phyloP scores from a whole-genome alignment of 2,797 vertebrate genomes.

The Lateolabrax maculatus region DNA sequence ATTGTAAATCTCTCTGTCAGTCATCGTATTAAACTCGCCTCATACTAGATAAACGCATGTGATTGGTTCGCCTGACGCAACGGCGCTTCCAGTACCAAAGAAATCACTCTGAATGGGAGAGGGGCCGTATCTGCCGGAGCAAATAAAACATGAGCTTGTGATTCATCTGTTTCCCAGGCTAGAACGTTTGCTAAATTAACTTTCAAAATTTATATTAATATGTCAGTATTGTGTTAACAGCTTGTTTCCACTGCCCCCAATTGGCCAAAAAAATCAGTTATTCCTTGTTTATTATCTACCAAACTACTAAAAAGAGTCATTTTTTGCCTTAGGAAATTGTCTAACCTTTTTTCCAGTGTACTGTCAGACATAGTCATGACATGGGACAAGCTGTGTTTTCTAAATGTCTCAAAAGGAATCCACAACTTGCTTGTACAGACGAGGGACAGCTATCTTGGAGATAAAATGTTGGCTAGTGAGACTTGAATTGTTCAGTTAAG shows the following conservation, averaged over 20 bases:
- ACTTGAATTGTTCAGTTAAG: neutral
- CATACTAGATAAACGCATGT: no score
- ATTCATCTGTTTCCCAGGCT: neutral
- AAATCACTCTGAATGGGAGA: no score
- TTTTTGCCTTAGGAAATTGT: neutral
- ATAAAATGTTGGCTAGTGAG: neutral
- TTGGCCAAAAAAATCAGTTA: neutral
- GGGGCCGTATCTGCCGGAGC: no score
- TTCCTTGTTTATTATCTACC: neutral
- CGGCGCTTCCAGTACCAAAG: no score
- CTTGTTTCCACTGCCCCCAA: neutral
- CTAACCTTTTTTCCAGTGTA: neutral
- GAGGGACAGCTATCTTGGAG: neutral
- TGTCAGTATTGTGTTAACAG: no score
- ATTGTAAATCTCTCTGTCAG: no score
- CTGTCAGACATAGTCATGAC: neutral
- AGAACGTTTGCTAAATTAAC: neutral
- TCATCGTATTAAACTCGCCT: no score
- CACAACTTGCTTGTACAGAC: neutral
- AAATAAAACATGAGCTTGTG: no score
- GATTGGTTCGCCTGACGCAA: no score
- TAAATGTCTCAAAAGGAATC: slow-evolving; percentile 2
- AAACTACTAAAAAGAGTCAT: no score
- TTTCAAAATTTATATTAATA: neutral
- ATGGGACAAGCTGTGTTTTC: neutral